phyloP scores from a whole-genome alignment of 1,140 invertebrate species.

The Sesamia nonagrioides region DNA sequence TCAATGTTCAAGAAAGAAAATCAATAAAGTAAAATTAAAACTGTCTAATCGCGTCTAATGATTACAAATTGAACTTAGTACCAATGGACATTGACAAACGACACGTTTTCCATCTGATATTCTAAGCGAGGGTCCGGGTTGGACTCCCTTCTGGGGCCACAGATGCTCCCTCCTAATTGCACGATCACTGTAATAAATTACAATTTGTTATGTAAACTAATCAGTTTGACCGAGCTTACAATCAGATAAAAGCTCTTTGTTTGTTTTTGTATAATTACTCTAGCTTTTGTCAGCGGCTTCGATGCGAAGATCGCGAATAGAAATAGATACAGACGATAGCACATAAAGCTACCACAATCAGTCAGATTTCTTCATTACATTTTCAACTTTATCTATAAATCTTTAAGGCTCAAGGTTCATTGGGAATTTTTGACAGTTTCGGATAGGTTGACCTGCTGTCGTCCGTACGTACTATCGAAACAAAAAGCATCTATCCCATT shows the following conservation, averaged over 20 bases:
- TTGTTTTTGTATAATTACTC: neutral
- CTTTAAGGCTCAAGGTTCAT: no score
- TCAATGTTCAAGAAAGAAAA: constrained; percentile 3
- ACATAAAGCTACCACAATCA: no score
- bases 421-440: no score
- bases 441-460: no score
- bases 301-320: no score
- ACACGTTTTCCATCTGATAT: constrained; percentile 42
- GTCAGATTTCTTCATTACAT: no score
- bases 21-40: constrained; percentile 6
- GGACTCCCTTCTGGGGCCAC: constrained; percentile 37
- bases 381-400: no score
- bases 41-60: constrained; percentile 16
- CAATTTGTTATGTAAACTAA: constrained; percentile 43
- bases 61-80: constrained; percentile 27
- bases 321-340: no score
- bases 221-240: constrained; percentile 20
- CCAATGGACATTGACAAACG: constrained; percentile 45
- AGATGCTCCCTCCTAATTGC: constrained; percentile 50
- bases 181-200: constrained; percentile 39
- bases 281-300: no score
- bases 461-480: no score
- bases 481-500: no score
- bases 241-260: constrained; percentile 35
- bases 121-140: constrained; percentile 21